Percentiles rank a stretch among this genome's conserved stretches.
Conservation (phyloP, 2,888 invertebrate species). For the Drosophila crucigera region DNA sequence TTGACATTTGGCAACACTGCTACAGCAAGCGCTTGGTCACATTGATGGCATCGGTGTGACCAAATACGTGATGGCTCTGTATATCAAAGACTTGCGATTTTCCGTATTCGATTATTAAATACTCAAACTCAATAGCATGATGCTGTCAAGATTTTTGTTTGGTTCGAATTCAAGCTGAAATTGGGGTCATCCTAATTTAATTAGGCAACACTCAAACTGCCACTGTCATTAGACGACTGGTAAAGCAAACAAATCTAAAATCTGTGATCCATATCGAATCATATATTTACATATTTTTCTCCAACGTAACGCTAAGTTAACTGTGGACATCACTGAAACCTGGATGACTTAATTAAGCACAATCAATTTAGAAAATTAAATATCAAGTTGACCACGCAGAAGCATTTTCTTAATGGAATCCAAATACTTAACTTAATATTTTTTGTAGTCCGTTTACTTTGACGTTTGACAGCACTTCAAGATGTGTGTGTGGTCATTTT, state of each 20-base stretch:
- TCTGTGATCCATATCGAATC: not conserved
- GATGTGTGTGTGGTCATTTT: constrained; percentile 4
- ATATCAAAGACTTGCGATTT: constrained; percentile 1
- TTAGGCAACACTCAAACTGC: not conserved
- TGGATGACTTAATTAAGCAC: not conserved
- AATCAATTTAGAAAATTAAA: not conserved
- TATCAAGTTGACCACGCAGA: not conserved
- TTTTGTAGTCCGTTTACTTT: not conserved
- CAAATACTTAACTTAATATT: not conserved
- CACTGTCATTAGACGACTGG: not conserved
- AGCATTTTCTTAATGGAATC: not conserved
- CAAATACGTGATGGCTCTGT: constrained; percentile 9
- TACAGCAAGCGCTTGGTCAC: constrained; percentile 21
- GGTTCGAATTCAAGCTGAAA: not conserved
- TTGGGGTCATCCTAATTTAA: not conserved
- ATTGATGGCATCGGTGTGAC: constrained; percentile 19
- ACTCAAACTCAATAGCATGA: not conserved
- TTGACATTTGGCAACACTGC: constrained; percentile 43
- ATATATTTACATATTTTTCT: not conserved
- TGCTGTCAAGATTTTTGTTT: not conserved
- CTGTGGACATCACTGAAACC: not conserved
- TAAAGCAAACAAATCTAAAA: not conserved
- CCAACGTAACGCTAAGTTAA: not conserved
- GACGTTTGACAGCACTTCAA: constrained; percentile 1
- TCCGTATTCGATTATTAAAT: not conserved